phyloP scores from a whole-genome alignment of 2,113 vertebrate species.

The Ascaphus truei region DNA sequence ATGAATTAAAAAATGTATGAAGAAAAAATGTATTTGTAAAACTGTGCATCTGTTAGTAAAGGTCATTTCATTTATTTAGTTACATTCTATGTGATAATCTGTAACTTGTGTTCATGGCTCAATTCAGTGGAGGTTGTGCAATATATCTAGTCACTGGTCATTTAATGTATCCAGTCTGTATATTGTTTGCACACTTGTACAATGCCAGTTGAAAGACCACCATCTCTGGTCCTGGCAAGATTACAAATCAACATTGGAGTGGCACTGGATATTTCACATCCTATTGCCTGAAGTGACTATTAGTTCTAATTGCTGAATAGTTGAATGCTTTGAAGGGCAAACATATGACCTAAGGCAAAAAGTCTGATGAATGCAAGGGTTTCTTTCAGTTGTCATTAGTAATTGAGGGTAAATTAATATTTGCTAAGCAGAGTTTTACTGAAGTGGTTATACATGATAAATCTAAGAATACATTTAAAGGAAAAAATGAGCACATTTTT shows the following conservation, averaged over 20 bases:
- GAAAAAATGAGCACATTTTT: too few relatives aligned
- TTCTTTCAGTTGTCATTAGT: conserved; percentile 71
- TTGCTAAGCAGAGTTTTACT: conserved; percentile 66
- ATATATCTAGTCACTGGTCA: too few relatives aligned
- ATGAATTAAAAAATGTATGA: too few relatives aligned
- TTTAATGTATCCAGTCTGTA: too few relatives aligned
- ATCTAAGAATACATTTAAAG: too few relatives aligned
- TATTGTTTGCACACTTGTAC: neutral
- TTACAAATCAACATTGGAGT: neutral
- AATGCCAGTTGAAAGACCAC: conserved; percentile 21
- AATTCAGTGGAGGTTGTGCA: too few relatives aligned
- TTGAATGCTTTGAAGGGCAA: conserved; percentile 69
- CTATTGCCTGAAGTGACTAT: conserved; percentile 64
- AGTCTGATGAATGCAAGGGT: conserved; percentile 57
- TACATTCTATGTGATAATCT: too few relatives aligned
- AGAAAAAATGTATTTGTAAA: too few relatives aligned
- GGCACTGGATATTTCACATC: conserved; percentile 34
- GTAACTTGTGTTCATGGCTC: too few relatives aligned
- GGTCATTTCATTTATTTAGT: too few relatives aligned
- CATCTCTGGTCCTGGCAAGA: conserved; percentile 31
- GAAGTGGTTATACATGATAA: conserved; percentile 43
- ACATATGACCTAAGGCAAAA: conserved; percentile 53
- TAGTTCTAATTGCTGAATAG: conserved; percentile 71
- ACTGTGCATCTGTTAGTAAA: too few relatives aligned
- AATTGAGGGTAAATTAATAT: conserved; percentile 66